These are phyloP conservation scores for Hyphantria cunea DNA, from an alignment of 1,140 invertebrate species.

Conservation along the genomic window DNA sequence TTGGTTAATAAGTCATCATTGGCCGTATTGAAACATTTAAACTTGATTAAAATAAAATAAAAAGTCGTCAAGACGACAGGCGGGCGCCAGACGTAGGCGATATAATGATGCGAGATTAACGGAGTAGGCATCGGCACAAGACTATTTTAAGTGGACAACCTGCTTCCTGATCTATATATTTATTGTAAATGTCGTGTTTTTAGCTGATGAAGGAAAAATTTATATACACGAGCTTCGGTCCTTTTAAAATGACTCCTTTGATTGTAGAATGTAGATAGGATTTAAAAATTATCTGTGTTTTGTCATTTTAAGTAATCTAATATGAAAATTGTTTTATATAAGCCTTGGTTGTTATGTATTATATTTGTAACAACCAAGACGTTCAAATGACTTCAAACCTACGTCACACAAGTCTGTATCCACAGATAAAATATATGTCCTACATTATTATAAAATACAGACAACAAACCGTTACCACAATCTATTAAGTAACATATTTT, in stretches of 20 bases:
- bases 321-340: too few relatives aligned
- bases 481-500: too few relatives aligned
- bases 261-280: neutral
- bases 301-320: too few relatives aligned
- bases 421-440: too few relatives aligned
- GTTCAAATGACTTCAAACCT: too few relatives aligned
- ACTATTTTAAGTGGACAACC: slow-evolving; percentile 44
- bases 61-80: slow-evolving; percentile 19
- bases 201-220: neutral
- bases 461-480: too few relatives aligned
- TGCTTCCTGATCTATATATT: slow-evolving; percentile 43
- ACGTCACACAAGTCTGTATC: too few relatives aligned
- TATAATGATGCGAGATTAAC: slow-evolving; percentile 36
- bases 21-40: neutral
- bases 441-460: too few relatives aligned
- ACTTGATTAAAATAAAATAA: slow-evolving; percentile 28
- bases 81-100: slow-evolving; percentile 40
- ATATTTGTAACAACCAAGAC: too few relatives aligned
- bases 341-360: too few relatives aligned
- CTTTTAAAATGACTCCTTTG: neutral
- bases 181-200: neutral
- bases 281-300: too few relatives aligned
- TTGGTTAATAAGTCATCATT: too few relatives aligned
- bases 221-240: neutral
- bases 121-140: slow-evolving; percentile 29